These are phyloP conservation scores for Leptopilina clavipes DNA, from an alignment of 1,140 invertebrate species.

Conservation along the genomic window DNA sequence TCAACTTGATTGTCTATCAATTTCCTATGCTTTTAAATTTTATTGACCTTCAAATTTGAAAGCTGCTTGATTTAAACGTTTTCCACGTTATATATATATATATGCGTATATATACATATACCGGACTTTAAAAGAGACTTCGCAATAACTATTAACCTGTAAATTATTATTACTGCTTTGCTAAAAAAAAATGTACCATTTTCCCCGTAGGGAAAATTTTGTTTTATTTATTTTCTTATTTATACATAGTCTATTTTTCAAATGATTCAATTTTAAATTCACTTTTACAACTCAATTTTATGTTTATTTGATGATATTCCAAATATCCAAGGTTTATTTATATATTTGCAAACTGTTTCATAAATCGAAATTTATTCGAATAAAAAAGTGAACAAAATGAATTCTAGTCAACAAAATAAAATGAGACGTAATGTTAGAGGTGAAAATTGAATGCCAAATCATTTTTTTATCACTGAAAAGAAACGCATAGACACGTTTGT, in stretches of 20 bases:
- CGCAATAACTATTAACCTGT: neutral
- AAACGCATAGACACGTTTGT: neutral
- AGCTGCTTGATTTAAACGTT: slow-evolving; percentile 19
- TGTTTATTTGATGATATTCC: neutral
- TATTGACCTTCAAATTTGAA: slow-evolving; percentile 20
- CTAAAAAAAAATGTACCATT: neutral
- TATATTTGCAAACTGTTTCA: neutral
- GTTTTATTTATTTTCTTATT: neutral
- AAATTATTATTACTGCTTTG: neutral
- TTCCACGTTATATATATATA: neutral
- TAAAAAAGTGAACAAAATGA: neutral
- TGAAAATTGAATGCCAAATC: neutral
- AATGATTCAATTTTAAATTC: slow-evolving; percentile 1
- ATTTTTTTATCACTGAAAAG: neutral
- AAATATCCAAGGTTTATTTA: neutral
- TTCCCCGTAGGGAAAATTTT: too few relatives aligned
- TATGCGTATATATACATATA: neutral
- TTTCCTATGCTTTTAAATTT: slow-evolving; percentile 16
- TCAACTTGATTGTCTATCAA: slow-evolving; percentile 19
- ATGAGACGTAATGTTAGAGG: slow-evolving; percentile 6
- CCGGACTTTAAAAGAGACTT: neutral
- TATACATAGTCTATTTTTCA: neutral
- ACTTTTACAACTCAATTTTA: neutral
- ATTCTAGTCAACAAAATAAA: neutral
- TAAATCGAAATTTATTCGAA: neutral